phyloP scores from a whole-genome alignment of 2,113 vertebrate species.

The Panthera leo region DNA sequence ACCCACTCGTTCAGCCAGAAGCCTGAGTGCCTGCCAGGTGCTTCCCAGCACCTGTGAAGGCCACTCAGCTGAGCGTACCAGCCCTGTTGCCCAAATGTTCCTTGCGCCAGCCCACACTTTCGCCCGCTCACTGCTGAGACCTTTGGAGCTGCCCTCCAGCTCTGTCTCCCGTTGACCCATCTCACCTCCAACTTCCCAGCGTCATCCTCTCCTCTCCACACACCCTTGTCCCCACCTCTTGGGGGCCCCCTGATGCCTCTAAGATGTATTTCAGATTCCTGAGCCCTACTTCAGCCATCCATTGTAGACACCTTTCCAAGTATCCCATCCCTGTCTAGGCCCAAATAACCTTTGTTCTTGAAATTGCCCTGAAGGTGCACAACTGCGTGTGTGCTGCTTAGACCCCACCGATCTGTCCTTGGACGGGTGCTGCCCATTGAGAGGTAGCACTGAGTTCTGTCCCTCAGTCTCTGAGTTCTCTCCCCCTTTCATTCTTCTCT shows the following conservation, averaged over 20 bases:
- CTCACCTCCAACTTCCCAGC: not conserved
- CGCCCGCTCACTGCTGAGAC: not conserved
- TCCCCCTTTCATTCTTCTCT: not conserved
- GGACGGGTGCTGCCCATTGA: not conserved
- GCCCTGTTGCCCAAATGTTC: not conserved
- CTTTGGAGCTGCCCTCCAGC: not conserved
- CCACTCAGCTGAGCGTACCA: not conserved
- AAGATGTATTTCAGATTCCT: not conserved
- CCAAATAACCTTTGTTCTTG: not conserved
- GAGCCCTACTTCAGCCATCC: not conserved
- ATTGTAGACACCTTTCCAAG: not conserved
- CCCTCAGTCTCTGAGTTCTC: not conserved
- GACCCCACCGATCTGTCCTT: not conserved
- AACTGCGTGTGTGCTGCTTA: accelerated
- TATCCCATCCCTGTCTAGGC: not conserved
- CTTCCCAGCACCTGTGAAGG: no score
- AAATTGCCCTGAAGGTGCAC: not conserved
- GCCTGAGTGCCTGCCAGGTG: accelerated
- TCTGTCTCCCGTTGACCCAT: not conserved
- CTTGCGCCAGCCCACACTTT: accelerated
- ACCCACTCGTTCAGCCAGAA: not conserved
- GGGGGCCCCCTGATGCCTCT: not conserved
- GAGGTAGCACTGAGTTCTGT: not conserved
- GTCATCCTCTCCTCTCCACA: not conserved
- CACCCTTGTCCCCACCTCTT: not conserved